Base-by-base conservation (phyloP, 2,888 invertebrate genomes). In the Drymonia ruficornis region DNA sequence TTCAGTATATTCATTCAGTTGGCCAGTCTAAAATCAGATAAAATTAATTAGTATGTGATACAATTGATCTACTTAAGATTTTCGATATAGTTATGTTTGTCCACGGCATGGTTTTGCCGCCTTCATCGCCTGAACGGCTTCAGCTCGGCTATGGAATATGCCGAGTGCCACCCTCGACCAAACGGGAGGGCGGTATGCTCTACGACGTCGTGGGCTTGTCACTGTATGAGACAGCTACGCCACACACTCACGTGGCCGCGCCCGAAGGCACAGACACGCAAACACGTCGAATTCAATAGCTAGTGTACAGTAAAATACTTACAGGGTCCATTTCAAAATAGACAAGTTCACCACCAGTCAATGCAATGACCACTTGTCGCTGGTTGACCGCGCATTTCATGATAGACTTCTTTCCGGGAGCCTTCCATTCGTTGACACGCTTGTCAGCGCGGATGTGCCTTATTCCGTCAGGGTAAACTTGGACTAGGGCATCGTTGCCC, bases 291-390 rank as follows among this genome's bases (percentile, higher is more conserved):
- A 12, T 16, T 11, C 23, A 40, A 15, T 16, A 40, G 9, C 9
- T 16, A 16, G 8, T 47, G 12, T 29, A 5, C 13, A 28, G 31
- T 18, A 31, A 34, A 38, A 34, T 54, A 84, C 97, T 96, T 94
- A 99, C 98, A 69, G 98, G 97, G 88, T 99, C 99, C 98, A 99
- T 98, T 94, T 99, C 99, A 85, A 99, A 99, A 92, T 99, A 99
- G 44, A 99, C 99, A 58, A 99, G 93, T 93, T 99, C 99, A 40
- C 99, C 98, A 3, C 99, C 99, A 38, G 98, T 98, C 46, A 99
- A 92, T 1, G 99, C 99, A 64, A 99, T 99, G 0, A 99, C 99
- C 31, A 99, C 99, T 93, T 99, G 99, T 59, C 99, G 94, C 84
- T 99, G 98, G 91, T 99, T 99, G 16, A 99, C 98, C 0, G 99